Evolutionary conservation across 37 sponge, comb jelly and placozoan genomes (phyloP).

Genomic region (Aplysina aerophoba): DNA sequence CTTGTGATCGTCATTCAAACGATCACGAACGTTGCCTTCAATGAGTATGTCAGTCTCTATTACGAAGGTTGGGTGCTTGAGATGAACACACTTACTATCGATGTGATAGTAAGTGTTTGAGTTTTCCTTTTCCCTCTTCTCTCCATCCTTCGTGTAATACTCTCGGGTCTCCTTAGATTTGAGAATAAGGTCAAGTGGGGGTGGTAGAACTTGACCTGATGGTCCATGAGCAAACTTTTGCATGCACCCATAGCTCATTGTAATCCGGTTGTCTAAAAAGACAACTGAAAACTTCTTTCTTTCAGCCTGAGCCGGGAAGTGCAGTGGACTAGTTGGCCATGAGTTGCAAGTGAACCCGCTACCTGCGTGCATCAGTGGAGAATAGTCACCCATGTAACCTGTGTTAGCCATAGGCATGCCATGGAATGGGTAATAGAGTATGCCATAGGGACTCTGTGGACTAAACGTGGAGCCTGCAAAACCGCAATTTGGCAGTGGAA

Average conservation of each 20-base stretch:
- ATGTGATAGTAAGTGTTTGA: conserved; percentile 24
- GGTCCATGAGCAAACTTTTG: neutral
- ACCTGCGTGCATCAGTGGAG: too few relatives aligned
- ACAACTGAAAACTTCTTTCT: conserved; percentile 2
- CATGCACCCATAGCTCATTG: conserved; percentile 21
- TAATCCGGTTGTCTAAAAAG: conserved; percentile 31
- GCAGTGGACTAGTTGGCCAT: conserved; percentile 12
- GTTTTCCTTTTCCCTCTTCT: conserved; percentile 20
- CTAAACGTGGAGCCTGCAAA: too few relatives aligned
- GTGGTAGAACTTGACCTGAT: neutral
- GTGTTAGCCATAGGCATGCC: too few relatives aligned
- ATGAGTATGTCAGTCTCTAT: conserved; percentile 6
- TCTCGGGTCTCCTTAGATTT: conserved; percentile 1
- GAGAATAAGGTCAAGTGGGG: conserved; percentile 8
- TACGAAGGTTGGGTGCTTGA: neutral
- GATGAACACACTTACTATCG: neutral
- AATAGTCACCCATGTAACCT: too few relatives aligned
- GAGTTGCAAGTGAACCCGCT: conserved; percentile 12
- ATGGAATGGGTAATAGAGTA: too few relatives aligned
- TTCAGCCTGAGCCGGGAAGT: conserved; percentile 7
- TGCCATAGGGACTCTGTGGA: too few relatives aligned
- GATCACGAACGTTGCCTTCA: neutral
- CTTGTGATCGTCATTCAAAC: conserved; percentile 12
- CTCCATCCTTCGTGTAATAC: conserved; percentile 8
- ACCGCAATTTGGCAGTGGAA: too few relatives aligned